These are phyloP conservation scores for Thamnaconus septentrionalis DNA, from an alignment of 2,113 vertebrate genomes.

Conservation along the genomic window DNA sequence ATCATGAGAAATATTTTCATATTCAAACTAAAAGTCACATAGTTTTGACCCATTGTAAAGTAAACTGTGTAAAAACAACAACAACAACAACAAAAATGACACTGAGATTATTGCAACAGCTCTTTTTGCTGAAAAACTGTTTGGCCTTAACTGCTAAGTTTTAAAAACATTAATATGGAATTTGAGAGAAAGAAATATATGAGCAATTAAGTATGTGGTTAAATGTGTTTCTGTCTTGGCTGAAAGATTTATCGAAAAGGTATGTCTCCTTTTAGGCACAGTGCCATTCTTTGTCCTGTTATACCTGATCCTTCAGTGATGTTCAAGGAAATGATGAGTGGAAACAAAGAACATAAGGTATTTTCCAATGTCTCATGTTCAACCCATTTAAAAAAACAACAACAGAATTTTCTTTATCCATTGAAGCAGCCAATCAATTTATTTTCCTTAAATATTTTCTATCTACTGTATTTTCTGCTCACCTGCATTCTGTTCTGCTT, in stretches of 20 bases:
- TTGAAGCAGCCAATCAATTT: neutral
- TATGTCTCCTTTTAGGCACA: conserved; percentile 52
- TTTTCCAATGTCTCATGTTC: neutral
- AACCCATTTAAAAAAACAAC: rapidly evolving
- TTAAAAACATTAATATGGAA: too few relatives aligned
- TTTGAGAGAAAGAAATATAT: too few relatives aligned
- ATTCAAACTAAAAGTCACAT: too few relatives aligned
- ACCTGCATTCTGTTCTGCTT: neutral
- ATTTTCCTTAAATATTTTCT: neutral
- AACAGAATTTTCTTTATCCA: neutral
- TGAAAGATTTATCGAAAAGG: neutral
- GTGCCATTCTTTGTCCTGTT: conserved; percentile 47
- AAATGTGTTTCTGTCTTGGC: neutral
- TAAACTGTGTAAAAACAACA: too few relatives aligned
- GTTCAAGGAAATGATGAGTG: conserved; percentile 65
- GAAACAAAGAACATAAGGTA: conserved; percentile 43
- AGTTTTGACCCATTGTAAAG: too few relatives aligned
- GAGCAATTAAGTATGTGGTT: neutral
- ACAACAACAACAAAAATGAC: too few relatives aligned
- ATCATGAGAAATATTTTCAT: neutral
- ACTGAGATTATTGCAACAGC: neutral
- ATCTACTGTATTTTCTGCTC: neutral
- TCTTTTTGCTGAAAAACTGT: too few relatives aligned
- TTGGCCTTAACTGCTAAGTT: too few relatives aligned
- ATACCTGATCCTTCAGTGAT: conserved; percentile 60